A percentile compares a stretch with the other conserved stretches of the same genome.
Conservation (phyloP, 2,113 vertebrate genomes). For the Mionectes macconnelli region DNA sequence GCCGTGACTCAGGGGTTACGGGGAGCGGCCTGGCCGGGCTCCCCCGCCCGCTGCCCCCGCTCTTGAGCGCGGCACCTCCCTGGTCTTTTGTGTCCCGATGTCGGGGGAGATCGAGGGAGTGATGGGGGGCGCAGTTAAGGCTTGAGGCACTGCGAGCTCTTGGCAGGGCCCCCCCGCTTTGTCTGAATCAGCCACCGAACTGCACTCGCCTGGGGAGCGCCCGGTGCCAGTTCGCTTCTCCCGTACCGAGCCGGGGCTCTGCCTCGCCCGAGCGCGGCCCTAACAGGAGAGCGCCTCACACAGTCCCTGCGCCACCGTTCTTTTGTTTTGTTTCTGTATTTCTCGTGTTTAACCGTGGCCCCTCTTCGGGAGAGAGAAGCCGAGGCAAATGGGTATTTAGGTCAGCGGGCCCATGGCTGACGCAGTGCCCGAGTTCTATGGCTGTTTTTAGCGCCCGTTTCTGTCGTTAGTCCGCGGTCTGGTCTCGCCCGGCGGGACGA, state of each 20-base stretch:
- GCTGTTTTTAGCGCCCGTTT: background rate
- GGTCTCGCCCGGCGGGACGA: too few relatives aligned
- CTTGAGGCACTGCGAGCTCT: background rate
- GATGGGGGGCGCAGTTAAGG: background rate
- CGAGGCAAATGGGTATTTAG: background rate
- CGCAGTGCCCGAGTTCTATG: too few relatives aligned
- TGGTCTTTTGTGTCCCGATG: background rate
- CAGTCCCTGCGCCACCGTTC: too few relatives aligned
- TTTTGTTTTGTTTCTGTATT: background rate
- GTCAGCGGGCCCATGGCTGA: background rate
- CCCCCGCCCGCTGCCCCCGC: background rate
- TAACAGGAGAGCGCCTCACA: background rate
- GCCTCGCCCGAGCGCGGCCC: background rate
- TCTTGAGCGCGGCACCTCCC: background rate
- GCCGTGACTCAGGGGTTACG: conserved; percentile 23
- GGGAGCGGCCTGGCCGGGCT: background rate
- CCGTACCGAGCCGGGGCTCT: too few relatives aligned
- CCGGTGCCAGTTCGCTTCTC: too few relatives aligned
- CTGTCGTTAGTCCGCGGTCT: background rate
- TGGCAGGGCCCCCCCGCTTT: background rate
- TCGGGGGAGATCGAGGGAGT: background rate
- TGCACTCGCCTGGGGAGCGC: background rate
- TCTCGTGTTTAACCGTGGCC: background rate
- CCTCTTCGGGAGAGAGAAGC: too few relatives aligned
- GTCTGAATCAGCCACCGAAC: background rate